phyloP scores from a whole-genome alignment of 2,888 invertebrate species.

The Mechanitis messenoides region DNA sequence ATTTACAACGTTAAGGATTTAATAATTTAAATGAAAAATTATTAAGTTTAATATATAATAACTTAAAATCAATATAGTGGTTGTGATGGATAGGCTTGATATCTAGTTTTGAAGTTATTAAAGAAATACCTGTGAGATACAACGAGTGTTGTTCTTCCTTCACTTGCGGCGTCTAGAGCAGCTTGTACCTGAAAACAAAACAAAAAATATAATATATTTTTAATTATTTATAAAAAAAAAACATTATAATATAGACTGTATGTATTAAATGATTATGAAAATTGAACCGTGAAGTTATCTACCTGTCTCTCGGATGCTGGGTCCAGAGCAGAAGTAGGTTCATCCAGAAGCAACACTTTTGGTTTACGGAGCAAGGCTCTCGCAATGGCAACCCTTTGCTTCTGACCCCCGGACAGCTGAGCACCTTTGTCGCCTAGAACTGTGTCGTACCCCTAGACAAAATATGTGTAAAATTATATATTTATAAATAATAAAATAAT shows the following conservation, averaged over 20 bases:
- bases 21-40: no score
- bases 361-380: slow-evolving; percentile 85
- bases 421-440: slow-evolving; percentile 85
- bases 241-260: no score
- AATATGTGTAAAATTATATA: slow-evolving; percentile 1
- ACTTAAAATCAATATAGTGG: background rate
- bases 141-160: slow-evolving; percentile 83
- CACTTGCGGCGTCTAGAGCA: slow-evolving; percentile 82
- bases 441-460: slow-evolving; percentile 81
- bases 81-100: background rate
- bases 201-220: background rate
- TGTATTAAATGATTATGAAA: no score
- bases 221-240: background rate
- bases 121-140: slow-evolving; percentile 78
- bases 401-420: slow-evolving; percentile 88
- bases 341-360: slow-evolving; percentile 83
- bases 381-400: slow-evolving; percentile 89
- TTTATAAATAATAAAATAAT: background rate
- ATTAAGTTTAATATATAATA: no score
- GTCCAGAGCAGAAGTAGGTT: slow-evolving; percentile 90
- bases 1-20: no score
- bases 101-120: background rate
- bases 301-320: slow-evolving; percentile 86
- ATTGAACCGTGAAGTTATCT: background rate
- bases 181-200: slow-evolving; percentile 52